Evolutionary conservation across 2,888 invertebrate genomes (phyloP).

Genomic region (Ischnus inquisitorius): DNA sequence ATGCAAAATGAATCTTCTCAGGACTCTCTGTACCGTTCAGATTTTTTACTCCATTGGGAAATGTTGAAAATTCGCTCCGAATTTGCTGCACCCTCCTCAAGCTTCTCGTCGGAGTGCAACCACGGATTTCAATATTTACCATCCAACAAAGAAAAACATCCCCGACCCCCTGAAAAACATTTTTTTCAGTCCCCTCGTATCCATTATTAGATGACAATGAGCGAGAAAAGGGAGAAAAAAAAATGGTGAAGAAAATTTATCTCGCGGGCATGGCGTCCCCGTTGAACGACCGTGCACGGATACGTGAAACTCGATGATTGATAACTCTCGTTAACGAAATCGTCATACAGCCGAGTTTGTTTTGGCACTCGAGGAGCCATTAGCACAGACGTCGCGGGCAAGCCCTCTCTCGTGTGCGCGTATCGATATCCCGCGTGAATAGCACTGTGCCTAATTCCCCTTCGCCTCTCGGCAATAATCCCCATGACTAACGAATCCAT

Average conservation of each 20-base stretch:
- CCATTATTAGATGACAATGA: background rate
- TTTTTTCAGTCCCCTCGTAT: background rate
- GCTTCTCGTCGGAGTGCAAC: background rate
- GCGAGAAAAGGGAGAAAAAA: background rate
- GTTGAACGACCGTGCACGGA: background rate
- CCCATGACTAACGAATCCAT: slow-evolving; percentile 38
- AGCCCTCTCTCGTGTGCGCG: background rate
- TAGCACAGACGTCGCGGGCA: slow-evolving; percentile 41
- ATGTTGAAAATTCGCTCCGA: background rate
- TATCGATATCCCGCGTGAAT: background rate
- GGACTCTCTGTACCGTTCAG: no score
- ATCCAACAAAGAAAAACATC: background rate
- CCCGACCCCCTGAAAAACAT: background rate
- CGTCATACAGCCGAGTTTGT: background rate
- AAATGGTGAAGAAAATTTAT: background rate
- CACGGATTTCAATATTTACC: background rate
- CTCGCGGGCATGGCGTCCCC: background rate
- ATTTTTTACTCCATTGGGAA: no score
- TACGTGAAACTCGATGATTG: slow-evolving; percentile 21
- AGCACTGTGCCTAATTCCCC: background rate
- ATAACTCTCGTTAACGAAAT: slow-evolving; percentile 34
- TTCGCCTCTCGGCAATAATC: background rate
- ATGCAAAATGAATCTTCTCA: no score
- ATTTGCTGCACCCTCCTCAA: no score
- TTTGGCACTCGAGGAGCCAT: slow-evolving; percentile 14